These are phyloP conservation scores for Plebejus argus DNA, from an alignment of 2,888 invertebrate genomes.

Conservation along the genomic window DNA sequence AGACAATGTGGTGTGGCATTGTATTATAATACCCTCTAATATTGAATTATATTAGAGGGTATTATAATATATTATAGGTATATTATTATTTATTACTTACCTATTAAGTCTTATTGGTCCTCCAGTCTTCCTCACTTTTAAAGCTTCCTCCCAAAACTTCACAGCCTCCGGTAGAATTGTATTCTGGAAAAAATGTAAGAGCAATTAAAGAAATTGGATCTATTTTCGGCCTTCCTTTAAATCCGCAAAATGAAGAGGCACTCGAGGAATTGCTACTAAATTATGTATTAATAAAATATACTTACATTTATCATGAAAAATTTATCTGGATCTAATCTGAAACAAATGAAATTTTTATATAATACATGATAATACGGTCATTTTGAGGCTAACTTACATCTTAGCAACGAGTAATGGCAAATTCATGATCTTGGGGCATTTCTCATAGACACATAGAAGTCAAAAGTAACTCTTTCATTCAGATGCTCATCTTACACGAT, in stretches of 20 bases:
- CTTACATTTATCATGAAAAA: slow-evolving; percentile 95
- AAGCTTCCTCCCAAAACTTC: slow-evolving; percentile 95
- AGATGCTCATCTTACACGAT: no score
- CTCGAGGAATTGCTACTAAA: background rate
- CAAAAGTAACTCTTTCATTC: no score
- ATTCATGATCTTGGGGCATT: no score
- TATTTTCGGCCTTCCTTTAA: background rate
- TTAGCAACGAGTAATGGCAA: no score
- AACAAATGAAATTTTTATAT: slow-evolving; percentile 41
- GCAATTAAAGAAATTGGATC: background rate
- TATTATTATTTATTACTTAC: slow-evolving; percentile 80
- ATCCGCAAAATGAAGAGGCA: background rate
- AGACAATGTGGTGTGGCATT: no score
- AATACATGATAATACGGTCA: no score
- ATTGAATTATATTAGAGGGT: no score
- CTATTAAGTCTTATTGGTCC: slow-evolving; percentile 93
- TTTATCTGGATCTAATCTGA: slow-evolving; percentile 90
- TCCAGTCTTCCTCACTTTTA: slow-evolving; percentile 93
- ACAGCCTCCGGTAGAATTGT: slow-evolving; percentile 95
- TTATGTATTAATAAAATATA: slow-evolving; percentile 53
- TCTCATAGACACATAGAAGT: no score
- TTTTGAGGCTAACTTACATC: no score
- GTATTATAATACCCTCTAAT: no score
- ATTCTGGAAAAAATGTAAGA: slow-evolving; percentile 81
- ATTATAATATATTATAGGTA: no score